Percentiles rank a stretch among this genome's conserved stretches.
phyloP scores from a whole-genome alignment of 2,797 vertebrate species.

The Ptychobarbus kaznakovi region DNA sequence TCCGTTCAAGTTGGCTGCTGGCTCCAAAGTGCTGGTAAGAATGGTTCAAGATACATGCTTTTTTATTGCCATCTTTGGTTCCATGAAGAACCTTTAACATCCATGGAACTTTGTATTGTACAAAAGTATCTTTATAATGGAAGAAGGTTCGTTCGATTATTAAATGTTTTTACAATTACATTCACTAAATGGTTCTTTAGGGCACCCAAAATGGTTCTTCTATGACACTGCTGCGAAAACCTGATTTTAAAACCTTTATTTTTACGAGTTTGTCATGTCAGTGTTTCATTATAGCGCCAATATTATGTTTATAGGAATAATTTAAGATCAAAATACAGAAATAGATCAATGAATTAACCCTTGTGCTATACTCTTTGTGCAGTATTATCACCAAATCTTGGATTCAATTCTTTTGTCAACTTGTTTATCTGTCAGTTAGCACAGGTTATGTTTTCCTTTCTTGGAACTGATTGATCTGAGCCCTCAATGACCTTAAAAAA shows the following conservation, averaged over 20 bases:
- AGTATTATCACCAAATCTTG: no score
- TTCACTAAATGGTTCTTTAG: background rate
- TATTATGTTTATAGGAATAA: background rate
- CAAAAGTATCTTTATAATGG: background rate
- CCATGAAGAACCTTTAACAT: background rate
- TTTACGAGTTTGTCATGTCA: background rate
- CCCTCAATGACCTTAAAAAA: background rate
- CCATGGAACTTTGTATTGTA: no score
- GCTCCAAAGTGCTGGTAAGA: conserved; percentile 83
- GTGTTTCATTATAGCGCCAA: background rate
- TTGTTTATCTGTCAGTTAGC: background rate
- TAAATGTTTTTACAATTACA: background rate
- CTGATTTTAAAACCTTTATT: background rate
- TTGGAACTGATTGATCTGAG: background rate
- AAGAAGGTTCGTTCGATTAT: background rate
- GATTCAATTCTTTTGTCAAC: background rate
- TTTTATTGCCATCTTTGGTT: background rate
- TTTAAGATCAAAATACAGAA: conserved; percentile 9
- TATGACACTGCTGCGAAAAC: background rate
- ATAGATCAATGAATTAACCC: background rate
- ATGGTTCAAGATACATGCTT: conserved; percentile 14
- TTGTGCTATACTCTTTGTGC: background rate
- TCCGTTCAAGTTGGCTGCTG: conserved; percentile 76
- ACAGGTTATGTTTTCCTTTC: background rate
- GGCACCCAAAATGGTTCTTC: background rate